Evolutionary conservation across 1,140 invertebrate species (phyloP).

Genomic region (Paraescarpia echinospica): DNA sequence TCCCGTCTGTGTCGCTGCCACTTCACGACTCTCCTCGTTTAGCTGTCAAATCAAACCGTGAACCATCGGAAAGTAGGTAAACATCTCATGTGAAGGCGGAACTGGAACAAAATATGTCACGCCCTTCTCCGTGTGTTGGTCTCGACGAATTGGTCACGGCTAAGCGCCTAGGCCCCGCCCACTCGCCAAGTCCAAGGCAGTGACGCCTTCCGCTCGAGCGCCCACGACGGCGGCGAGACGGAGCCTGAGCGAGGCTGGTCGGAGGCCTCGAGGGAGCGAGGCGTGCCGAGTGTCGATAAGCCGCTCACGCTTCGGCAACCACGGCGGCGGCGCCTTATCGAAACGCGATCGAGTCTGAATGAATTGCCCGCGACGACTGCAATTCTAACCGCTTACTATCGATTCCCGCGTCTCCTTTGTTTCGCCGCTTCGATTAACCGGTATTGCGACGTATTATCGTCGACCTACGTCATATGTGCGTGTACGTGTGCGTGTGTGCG

Average conservation of each 20-base stretch:
- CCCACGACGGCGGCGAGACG: neutral
- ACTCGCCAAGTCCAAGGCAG: neutral
- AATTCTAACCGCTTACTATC: constrained; percentile 1
- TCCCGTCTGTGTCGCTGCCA: too few species aligned
- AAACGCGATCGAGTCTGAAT: neutral
- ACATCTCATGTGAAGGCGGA: too few species aligned
- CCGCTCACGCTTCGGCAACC: neutral
- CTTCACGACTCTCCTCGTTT: too few species aligned
- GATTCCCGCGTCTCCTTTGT: neutral
- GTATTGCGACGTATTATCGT: neutral
- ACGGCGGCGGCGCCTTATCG: neutral
- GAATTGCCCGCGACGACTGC: neutral
- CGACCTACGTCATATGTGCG: constrained; percentile 11
- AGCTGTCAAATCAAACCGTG: too few species aligned
- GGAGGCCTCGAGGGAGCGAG: neutral
- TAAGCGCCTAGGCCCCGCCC: neutral
- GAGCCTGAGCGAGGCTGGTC: neutral
- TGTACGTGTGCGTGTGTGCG: neutral
- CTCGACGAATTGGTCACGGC: neutral
- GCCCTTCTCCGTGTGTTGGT: neutral
- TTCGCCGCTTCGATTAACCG: neutral
- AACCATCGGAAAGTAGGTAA: too few species aligned
- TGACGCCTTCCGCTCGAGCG: neutral
- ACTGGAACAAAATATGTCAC: neutral
- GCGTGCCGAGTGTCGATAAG: neutral